Evolutionary conservation across 1,140 invertebrate species (phyloP).

Genomic region (Caenorhabditis brenneri): DNA sequence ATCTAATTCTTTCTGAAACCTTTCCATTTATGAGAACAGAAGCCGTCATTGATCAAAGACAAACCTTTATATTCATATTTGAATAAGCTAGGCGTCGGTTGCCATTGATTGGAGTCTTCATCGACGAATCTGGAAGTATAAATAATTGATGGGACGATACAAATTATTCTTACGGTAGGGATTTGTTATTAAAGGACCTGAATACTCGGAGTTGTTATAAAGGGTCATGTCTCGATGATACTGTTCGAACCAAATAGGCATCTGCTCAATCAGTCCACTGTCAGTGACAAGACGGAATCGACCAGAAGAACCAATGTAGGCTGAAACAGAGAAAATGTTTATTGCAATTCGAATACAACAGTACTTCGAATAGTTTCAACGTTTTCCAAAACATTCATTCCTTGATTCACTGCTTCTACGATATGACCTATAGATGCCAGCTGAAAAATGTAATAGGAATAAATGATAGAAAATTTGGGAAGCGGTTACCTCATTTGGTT

Average conservation of each 20-base stretch:
- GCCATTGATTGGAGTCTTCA: background rate
- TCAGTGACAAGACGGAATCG: constrained; percentile 47
- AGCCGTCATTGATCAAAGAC: no score
- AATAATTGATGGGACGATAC: no score
- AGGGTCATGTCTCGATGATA: background rate
- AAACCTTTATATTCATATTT: background rate
- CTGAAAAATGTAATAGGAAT: background rate
- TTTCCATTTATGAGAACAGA: background rate
- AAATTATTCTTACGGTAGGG: background rate
- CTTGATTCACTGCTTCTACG: background rate
- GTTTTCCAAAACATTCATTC: background rate
- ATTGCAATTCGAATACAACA: background rate
- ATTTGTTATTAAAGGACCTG: background rate
- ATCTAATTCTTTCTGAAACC: constrained; percentile 17
- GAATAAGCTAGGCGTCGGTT: background rate
- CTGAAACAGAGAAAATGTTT: background rate
- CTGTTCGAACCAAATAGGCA: constrained; percentile 38
- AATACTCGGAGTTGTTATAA: background rate
- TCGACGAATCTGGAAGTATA: background rate
- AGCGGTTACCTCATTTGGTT: constrained; percentile 6
- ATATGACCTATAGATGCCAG: background rate
- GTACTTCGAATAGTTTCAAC: background rate
- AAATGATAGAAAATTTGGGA: background rate
- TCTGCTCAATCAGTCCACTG: background rate
- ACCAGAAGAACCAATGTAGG: constrained; percentile 26